phyloP scores from a whole-genome alignment of 2,797 vertebrate genomes.

The Intellagama lesueurii region DNA sequence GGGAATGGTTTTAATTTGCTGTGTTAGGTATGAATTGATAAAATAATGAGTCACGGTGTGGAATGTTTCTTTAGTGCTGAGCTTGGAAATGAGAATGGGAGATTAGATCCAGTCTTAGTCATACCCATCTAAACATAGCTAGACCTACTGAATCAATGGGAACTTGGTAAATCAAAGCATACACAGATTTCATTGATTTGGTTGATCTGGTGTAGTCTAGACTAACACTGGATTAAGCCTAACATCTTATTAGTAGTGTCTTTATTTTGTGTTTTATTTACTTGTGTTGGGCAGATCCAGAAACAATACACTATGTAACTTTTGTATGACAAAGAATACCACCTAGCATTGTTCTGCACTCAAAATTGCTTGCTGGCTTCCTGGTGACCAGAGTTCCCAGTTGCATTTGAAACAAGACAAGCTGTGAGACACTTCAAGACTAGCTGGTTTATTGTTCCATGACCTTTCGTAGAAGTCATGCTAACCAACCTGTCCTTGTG shows the following conservation, averaged over 20 bases:
- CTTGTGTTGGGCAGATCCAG: conserved; percentile 12
- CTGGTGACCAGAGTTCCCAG: not conserved
- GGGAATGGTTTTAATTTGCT: not conserved
- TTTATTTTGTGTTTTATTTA: conserved; percentile 6
- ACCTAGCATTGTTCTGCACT: not conserved
- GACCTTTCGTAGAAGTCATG: not conserved
- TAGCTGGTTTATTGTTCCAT: conserved; percentile 6
- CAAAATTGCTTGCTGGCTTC: not conserved
- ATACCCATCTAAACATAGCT: not conserved
- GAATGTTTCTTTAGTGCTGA: not conserved
- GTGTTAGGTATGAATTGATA: conserved; percentile 17
- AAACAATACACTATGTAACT: conserved; percentile 26
- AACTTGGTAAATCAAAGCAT: no score
- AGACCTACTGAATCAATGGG: no score
- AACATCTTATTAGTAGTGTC: not conserved
- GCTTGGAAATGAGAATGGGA: not conserved
- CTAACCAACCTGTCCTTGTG: not conserved
- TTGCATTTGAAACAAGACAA: not conserved
- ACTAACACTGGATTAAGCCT: not conserved
- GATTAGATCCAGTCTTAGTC: not conserved
- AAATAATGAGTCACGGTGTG: conserved; percentile 21
- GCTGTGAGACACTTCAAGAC: not conserved
- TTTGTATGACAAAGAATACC: conserved; percentile 23
- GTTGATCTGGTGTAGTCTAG: no score
- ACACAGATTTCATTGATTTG: no score